Evolutionary conservation across 2,888 invertebrate genomes (phyloP).

Genomic region (Zaprionus bogoriensis): DNA sequence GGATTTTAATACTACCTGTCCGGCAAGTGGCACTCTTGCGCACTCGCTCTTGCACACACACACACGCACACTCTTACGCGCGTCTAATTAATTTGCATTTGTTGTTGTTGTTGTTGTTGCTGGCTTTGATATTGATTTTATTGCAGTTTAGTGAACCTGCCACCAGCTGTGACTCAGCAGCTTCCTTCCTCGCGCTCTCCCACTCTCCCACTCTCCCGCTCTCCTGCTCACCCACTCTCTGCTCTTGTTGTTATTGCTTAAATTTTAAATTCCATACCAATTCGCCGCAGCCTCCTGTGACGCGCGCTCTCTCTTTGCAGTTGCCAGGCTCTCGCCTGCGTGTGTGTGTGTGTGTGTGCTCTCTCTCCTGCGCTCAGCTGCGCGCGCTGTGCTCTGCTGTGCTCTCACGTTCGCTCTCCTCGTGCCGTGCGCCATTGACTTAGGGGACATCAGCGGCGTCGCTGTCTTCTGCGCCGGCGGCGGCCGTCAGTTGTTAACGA

Average conservation of each 20-base stretch:
- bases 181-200: conserved; percentile 15
- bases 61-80: conserved; percentile 14
- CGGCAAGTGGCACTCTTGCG: conserved; percentile 47
- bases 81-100: conserved; percentile 65
- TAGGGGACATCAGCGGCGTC: conserved; percentile 14
- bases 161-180: conserved; percentile 39
- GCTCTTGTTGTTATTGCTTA: not conserved
- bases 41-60: conserved; percentile 30
- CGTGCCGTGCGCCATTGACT: conserved; percentile 18
- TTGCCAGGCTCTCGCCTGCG: not conserved
- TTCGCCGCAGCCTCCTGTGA: not conserved
- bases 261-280: not conserved
- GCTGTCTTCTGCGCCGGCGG: conserved; percentile 15
- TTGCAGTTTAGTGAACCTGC: conserved; percentile 70
- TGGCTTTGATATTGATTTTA: conserved; percentile 55
- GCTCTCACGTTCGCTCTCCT: conserved; percentile 1
- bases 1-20: not conserved
- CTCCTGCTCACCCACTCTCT: not conserved
- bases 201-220: not conserved
- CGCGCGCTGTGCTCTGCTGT: conserved; percentile 2
- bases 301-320: not conserved
- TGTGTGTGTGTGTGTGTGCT: not conserved
- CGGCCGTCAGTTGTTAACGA: conserved; percentile 54
- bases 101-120: conserved; percentile 22
- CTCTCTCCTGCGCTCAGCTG: not conserved